These are phyloP conservation scores for Zaprionus obscuricornis DNA, from an alignment of 2,888 invertebrate species.

Conservation along the genomic window DNA sequence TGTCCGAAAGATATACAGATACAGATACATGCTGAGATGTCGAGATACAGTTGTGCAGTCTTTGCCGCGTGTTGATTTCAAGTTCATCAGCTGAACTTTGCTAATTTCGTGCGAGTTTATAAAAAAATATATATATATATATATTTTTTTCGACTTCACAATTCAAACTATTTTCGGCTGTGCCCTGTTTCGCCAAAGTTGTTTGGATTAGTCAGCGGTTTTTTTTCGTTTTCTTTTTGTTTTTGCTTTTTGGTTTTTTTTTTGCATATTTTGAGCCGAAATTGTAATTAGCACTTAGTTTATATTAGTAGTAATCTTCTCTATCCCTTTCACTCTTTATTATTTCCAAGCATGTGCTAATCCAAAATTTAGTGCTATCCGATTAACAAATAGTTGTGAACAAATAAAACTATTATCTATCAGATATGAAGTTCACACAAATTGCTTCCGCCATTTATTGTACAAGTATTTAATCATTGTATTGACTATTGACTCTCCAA, in stretches of 20 bases:
- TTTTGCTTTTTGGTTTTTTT: too few species aligned
- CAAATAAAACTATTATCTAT: constrained; percentile 49
- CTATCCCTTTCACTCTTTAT: too few species aligned
- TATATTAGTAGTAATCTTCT: constrained; percentile 24
- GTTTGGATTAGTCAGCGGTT: constrained; percentile 42
- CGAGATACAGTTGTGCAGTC: constrained; percentile 32
- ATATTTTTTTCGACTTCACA: too few species aligned
- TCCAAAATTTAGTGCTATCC: constrained; percentile 40
- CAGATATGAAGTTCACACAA: constrained; percentile 5
- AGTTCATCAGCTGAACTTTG: constrained; percentile 75
- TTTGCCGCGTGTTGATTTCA: constrained; percentile 50
- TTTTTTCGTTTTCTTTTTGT: too few species aligned
- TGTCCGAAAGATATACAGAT: constrained; percentile 10
- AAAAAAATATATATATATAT: too few species aligned
- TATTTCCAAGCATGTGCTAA: constrained; percentile 46
- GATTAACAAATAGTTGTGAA: constrained; percentile 58
- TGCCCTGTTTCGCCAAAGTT: constrained; percentile 33
- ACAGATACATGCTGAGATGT: too few species aligned
- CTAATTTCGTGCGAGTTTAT: constrained; percentile 49
- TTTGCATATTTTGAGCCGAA: constrained; percentile 26
- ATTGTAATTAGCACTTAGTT: constrained; percentile 45
- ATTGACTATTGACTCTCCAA: constrained; percentile 33
- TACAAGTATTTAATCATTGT: constrained; percentile 14
- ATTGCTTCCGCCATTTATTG: constrained; percentile 57
- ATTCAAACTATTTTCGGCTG: constrained; percentile 40